Evolutionary conservation across 1,140 invertebrate genomes (phyloP).

Genomic region (Cyclargus thomasi): DNA sequence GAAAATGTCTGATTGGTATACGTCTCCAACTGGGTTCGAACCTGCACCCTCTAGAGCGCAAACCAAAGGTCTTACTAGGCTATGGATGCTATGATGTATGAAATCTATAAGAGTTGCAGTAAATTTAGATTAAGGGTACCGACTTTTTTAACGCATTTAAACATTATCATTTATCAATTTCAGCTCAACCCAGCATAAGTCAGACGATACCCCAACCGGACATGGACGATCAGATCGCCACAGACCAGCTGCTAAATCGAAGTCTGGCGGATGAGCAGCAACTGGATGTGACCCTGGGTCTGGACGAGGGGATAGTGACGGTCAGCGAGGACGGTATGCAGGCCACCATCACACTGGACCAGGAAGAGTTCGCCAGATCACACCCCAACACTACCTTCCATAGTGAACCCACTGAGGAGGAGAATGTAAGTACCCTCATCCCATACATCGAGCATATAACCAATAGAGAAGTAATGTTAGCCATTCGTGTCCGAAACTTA

Average conservation of each 20-base stretch:
- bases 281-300: constrained; percentile 41
- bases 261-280: constrained; percentile 36
- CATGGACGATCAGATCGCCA: constrained; percentile 58
- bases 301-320: constrained; percentile 62
- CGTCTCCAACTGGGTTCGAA: too few relatives aligned
- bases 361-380: constrained; percentile 66
- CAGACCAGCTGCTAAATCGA: constrained; percentile 46
- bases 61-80: too few relatives aligned
- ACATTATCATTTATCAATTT: constrained; percentile 16
- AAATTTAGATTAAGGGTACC: too few relatives aligned
- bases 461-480: too few relatives aligned
- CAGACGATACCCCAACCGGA: constrained; percentile 54
- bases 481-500: too few relatives aligned
- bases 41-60: too few relatives aligned
- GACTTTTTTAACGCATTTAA: neutral
- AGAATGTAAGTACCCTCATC: constrained; percentile 49
- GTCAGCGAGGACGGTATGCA: constrained; percentile 55
- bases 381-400: constrained; percentile 73
- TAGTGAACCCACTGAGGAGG: constrained; percentile 58
- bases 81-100: too few relatives aligned
- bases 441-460: too few relatives aligned
- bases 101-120: too few relatives aligned
- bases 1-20: too few relatives aligned
- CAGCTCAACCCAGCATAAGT: constrained; percentile 51
- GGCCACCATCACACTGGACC: constrained; percentile 49